Evolutionary conservation across 2,888 invertebrate species (phyloP).

Genomic region (Eutolmus rufibarbis): DNA sequence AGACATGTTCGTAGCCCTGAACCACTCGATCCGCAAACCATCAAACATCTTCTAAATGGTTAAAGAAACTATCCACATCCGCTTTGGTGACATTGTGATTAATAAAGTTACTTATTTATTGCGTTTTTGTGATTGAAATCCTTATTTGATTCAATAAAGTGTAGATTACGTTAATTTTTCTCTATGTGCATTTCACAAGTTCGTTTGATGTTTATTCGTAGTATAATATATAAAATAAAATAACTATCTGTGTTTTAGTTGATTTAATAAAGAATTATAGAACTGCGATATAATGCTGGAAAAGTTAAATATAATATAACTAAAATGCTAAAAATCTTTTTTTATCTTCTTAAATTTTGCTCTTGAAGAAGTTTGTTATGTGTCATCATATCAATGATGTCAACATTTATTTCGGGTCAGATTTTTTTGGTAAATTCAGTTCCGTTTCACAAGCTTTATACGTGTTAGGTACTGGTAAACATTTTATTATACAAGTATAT

Average conservation of each 20-base stretch:
- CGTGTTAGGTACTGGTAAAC: too few species aligned
- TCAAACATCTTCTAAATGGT: neutral
- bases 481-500: too few species aligned
- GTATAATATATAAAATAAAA: too few species aligned
- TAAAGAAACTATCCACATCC: neutral
- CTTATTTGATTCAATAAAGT: neutral
- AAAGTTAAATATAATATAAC: too few species aligned
- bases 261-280: too few species aligned
- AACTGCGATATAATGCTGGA: too few species aligned
- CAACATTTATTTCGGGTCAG: neutral
- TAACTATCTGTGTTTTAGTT: too few species aligned
- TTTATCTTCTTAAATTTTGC: too few species aligned
- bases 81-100: neutral
- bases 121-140: neutral
- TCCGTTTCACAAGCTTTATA: too few species aligned
- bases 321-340: too few species aligned
- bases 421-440: neutral
- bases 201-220: neutral
- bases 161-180: neutral
- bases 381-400: neutral
- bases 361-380: too few species aligned
- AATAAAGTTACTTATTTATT: neutral
- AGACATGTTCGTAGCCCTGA: neutral
- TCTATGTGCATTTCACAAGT: neutral
- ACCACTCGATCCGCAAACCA: neutral